phyloP scores from a whole-genome alignment of 53 echinoderm and acorn worm species.

The Paracentrotus lividus region DNA sequence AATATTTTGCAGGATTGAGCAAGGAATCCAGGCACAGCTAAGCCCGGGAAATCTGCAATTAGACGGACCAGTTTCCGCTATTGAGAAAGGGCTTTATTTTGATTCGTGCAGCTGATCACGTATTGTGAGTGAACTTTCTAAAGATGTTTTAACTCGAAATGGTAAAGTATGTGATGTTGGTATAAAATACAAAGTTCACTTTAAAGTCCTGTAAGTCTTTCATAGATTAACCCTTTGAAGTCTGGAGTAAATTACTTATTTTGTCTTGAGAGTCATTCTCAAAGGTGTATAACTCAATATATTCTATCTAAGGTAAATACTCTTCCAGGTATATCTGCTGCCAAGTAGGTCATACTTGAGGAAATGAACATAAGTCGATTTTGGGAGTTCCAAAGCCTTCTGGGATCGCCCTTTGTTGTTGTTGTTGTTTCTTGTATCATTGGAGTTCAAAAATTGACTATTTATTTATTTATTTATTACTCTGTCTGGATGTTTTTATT shows the following conservation, averaged over 20 bases:
- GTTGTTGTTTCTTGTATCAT: no score
- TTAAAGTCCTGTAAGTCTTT: background rate
- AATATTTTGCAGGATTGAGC: background rate
- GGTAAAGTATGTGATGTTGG: background rate
- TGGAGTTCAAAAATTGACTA: no score
- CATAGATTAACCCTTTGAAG: background rate
- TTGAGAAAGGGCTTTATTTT: background rate
- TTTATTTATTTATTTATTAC: no score
- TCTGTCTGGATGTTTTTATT: no score
- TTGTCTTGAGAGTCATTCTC: background rate
- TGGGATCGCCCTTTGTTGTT: no score
- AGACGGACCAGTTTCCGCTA: slow-evolving; percentile 1
- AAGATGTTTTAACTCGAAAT: background rate
- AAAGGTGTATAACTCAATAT: background rate
- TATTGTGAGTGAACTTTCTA: background rate
- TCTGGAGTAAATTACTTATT: no score
- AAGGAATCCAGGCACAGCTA: background rate
- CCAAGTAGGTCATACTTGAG: background rate
- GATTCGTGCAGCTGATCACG: background rate
- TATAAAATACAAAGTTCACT: background rate
- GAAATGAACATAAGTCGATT: background rate
- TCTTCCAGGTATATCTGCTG: background rate
- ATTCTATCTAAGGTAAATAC: background rate
- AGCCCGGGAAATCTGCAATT: slow-evolving; percentile 18
- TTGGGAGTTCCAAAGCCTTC: slow-evolving; percentile 1